Evolutionary conservation across 2,113 vertebrate species (phyloP).

Genomic region (Antennarius striatus): DNA sequence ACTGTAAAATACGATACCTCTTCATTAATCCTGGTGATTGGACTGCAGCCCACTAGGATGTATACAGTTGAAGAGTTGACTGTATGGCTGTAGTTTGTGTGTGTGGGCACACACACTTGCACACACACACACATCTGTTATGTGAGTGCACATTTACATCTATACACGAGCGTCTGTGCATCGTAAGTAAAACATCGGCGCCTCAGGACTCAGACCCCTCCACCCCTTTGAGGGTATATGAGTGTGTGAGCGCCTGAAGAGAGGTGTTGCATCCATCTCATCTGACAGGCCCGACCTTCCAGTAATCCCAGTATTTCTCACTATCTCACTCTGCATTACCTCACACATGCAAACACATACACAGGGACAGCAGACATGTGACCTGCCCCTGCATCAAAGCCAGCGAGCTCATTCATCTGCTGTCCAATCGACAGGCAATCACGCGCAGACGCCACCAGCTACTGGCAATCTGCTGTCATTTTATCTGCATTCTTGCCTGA

Average conservation of each 20-base stretch:
- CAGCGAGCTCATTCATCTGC: constrained; percentile 59
- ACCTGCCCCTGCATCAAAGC: constrained; percentile 69
- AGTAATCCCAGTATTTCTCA: constrained; percentile 71
- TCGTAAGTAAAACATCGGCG: constrained; percentile 47
- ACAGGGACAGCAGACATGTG: constrained; percentile 55
- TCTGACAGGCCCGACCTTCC: constrained; percentile 71
- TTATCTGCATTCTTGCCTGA: constrained; percentile 57
- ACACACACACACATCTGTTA: constrained; percentile 24
- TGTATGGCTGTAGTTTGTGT: constrained; percentile 32
- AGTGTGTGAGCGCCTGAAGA: constrained; percentile 43
- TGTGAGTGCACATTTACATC: neutral
- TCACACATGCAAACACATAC: constrained; percentile 30
- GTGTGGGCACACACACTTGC: constrained; percentile 13
- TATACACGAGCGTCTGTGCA: constrained; percentile 19
- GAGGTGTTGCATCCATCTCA: constrained; percentile 75
- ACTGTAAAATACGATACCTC: constrained; percentile 74
- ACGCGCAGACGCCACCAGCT: constrained; percentile 52
- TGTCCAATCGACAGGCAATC: constrained; percentile 52
- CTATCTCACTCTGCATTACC: constrained; percentile 70
- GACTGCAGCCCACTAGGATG: constrained; percentile 65
- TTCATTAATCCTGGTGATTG: constrained; percentile 79
- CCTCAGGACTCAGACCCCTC: constrained; percentile 52
- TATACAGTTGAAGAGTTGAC: constrained; percentile 48
- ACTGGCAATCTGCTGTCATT: constrained; percentile 46
- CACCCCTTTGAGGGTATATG: constrained; percentile 43